A percentile compares a stretch with the other conserved stretches of the same genome.
phyloP scores from a whole-genome alignment of 1,140 invertebrate genomes.

The Bilobella aurantiaca region DNA sequence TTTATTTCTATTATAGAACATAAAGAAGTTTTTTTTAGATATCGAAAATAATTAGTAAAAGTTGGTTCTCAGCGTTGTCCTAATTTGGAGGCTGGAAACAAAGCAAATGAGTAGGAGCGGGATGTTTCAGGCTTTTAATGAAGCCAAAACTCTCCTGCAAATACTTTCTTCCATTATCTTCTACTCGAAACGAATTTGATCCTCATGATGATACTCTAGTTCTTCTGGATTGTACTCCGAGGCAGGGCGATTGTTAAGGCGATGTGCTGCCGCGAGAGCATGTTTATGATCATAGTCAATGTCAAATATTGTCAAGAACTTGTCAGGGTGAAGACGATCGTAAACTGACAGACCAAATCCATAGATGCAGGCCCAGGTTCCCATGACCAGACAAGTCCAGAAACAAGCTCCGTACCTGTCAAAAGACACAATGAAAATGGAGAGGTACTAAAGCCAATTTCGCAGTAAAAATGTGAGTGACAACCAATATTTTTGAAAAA shows the following conservation, averaged over 20 bases:
- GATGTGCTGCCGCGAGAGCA: constrained; percentile 23
- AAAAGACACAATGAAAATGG: not conserved
- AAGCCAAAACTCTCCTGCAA: no score
- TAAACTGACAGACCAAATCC: constrained; percentile 24
- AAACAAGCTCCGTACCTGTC: constrained; percentile 31
- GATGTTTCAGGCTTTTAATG: no score
- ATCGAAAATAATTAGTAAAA: no score
- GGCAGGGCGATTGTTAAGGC: no score
- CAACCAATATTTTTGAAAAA: no score
- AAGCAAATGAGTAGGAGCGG: no score
- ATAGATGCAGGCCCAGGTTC: constrained; percentile 29
- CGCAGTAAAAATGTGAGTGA: no score
- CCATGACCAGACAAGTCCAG: constrained; percentile 23
- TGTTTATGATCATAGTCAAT: constrained; percentile 32
- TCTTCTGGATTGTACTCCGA: not conserved
- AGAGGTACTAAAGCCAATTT: not conserved
- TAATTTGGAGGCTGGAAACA: no score
- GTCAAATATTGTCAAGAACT: constrained; percentile 33
- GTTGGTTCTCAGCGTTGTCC: no score
- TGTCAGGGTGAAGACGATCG: constrained; percentile 30
- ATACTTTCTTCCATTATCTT: no score
- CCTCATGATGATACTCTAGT: not conserved
- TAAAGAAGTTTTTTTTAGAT: no score
- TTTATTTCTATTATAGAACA: no score
- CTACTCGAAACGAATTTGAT: not conserved